Conservation (phyloP, 2,888 invertebrate genomes). For the Hypomecis atomaria region DNA sequence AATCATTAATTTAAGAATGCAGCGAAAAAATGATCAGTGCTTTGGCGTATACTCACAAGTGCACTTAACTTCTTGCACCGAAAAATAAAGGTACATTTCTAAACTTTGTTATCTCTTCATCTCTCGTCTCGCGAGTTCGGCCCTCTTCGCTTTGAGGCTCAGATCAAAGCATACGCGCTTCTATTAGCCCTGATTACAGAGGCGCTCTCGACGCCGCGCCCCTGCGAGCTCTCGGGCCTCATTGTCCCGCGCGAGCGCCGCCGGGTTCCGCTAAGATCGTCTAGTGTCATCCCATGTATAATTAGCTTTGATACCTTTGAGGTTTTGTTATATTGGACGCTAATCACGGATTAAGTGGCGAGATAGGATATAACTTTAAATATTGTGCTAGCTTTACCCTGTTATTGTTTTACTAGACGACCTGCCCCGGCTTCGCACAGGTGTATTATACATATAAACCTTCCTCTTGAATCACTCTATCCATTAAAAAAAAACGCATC, state of each 20-base stretch:
- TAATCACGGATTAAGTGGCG: conserved; percentile 19
- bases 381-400: no score
- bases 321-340: conserved; percentile 41
- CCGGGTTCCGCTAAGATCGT: conserved; percentile 61
- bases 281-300: conserved; percentile 77
- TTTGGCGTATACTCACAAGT: no score
- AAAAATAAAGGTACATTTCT: conserved; percentile 21
- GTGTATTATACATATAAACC: no score
- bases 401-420: no score
- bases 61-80: not conserved
- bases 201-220: conserved; percentile 58
- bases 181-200: conserved; percentile 84
- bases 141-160: conserved; percentile 77
- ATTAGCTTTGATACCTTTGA: conserved; percentile 70
- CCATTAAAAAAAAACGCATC: no score
- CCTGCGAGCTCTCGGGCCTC: conserved; percentile 47
- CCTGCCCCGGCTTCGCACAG: no score
- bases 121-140: conserved; percentile 63
- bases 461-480: no score
- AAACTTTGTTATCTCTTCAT: conserved; percentile 42
- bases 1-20: no score
- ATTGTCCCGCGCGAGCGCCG: conserved; percentile 62
- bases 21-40: no score
- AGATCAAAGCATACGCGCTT: conserved; percentile 83
- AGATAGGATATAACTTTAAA: no score